Evolutionary conservation across 2,888 invertebrate species (phyloP).

Genomic region (Drosophila greeni): DNA sequence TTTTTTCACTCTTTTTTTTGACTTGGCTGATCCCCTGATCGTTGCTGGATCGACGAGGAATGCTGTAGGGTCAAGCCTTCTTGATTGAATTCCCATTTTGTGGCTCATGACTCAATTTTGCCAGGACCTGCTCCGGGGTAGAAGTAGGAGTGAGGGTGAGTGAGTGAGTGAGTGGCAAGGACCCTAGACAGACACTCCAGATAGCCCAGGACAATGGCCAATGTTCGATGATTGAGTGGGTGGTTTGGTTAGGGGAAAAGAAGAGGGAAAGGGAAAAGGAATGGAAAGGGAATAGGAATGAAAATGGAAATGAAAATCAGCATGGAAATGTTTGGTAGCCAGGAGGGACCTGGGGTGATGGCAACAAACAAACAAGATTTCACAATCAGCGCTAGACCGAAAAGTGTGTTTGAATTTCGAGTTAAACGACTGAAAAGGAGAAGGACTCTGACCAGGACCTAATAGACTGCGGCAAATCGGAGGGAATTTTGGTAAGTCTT

Average conservation of each 20-base stretch:
- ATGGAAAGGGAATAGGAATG: not conserved
- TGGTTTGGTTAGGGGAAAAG: too few species aligned
- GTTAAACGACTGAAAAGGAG: constrained; percentile 50
- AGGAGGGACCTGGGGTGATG: constrained; percentile 2
- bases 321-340: not conserved
- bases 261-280: not conserved
- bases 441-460: too few species aligned
- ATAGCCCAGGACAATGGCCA: constrained; percentile 47
- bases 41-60: not conserved
- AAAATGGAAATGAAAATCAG: constrained; percentile 9
- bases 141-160: too few species aligned
- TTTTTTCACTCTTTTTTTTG: not conserved
- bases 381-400: constrained; percentile 62
- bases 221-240: constrained; percentile 40
- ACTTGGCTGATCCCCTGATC: constrained; percentile 2
- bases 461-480: not conserved
- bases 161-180: not conserved
- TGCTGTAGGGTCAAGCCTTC: not conserved
- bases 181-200: constrained; percentile 15
- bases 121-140: not conserved
- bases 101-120: constrained; percentile 52
- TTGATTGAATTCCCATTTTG: constrained; percentile 46
- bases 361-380: constrained; percentile 67
- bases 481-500: too few species aligned
- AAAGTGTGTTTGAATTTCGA: constrained; percentile 65